Evolutionary conservation across 2,113 vertebrate species (phyloP).

Genomic region (Oncorhynchus gorbuscha): DNA sequence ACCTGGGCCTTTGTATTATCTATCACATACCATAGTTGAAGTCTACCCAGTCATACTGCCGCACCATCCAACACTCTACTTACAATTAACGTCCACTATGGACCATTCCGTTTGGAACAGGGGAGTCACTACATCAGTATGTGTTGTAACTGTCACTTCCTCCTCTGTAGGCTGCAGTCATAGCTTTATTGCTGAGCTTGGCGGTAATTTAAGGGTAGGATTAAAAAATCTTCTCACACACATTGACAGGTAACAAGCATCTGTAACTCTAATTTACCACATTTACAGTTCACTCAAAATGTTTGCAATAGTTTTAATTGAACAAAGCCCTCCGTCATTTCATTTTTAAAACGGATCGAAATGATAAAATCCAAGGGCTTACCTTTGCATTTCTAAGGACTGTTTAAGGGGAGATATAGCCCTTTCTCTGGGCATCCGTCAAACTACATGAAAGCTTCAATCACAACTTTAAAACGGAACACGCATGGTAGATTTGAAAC

Average conservation of each 20-base stretch:
- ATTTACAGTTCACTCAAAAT: slow-evolving; percentile 62
- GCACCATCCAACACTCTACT: background rate
- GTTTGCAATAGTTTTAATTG: slow-evolving; percentile 38
- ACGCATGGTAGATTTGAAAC: background rate
- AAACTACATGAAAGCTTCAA: background rate
- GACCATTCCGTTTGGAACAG: too few relatives aligned
- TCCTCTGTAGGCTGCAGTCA: slow-evolving; percentile 3
- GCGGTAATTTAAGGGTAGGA: slow-evolving; percentile 40
- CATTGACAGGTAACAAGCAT: slow-evolving; percentile 31
- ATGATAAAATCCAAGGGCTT: slow-evolving; percentile 59
- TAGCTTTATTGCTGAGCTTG: slow-evolving; percentile 26
- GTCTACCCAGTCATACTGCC: background rate
- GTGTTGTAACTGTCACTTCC: background rate
- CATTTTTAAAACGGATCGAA: slow-evolving; percentile 25
- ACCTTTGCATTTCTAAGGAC: slow-evolving; percentile 69
- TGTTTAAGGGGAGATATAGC: slow-evolving; percentile 19
- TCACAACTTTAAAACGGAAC: background rate
- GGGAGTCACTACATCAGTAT: slow-evolving; percentile 23
- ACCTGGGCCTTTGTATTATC: slow-evolving; percentile 49
- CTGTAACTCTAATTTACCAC: slow-evolving; percentile 55
- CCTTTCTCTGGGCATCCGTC: slow-evolving; percentile 34
- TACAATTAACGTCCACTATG: background rate
- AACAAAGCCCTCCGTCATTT: slow-evolving; percentile 44
- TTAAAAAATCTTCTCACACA: slow-evolving; percentile 36
- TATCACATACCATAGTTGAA: background rate